Conservation (phyloP, 2,888 invertebrate genomes). For the Agrenia bidenticulata region DNA sequence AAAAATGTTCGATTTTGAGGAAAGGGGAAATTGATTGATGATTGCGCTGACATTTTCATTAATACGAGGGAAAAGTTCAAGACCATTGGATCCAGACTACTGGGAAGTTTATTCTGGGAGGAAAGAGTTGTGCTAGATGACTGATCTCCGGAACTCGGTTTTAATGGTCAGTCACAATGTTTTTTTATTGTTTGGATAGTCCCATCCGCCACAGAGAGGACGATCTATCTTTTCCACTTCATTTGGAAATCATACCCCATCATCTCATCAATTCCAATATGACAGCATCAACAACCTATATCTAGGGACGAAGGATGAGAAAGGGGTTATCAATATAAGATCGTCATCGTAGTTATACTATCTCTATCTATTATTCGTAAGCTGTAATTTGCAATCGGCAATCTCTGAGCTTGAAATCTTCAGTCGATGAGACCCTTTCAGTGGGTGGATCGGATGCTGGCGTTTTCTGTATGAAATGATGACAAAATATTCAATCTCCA, state of each 20-base stretch:
- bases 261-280: slow-evolving; percentile 10
- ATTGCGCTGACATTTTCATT: slow-evolving; percentile 52
- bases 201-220: slow-evolving; percentile 21
- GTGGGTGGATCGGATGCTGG: no score
- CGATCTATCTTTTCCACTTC: slow-evolving; percentile 46
- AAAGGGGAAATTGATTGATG: slow-evolving; percentile 52
- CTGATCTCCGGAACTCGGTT: slow-evolving; percentile 25
- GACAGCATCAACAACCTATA: not conserved
- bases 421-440: no score
- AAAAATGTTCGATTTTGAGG: slow-evolving; percentile 44
- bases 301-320: not conserved
- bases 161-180: slow-evolving; percentile 31
- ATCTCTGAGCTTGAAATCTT: no score
- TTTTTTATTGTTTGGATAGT: slow-evolving; percentile 24
- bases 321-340: no score
- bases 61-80: slow-evolving; percentile 10
- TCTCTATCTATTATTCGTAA: no score
- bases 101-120: not conserved
- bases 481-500: no score
- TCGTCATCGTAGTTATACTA: no score
- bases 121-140: slow-evolving; percentile 24
- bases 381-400: no score
- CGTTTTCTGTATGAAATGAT: no score
- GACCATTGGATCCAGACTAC: not conserved
- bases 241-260: slow-evolving; percentile 32